Evolutionary conservation across 2,113 vertebrate genomes (phyloP).

Genomic region (Gorsachius goisagi): DNA sequence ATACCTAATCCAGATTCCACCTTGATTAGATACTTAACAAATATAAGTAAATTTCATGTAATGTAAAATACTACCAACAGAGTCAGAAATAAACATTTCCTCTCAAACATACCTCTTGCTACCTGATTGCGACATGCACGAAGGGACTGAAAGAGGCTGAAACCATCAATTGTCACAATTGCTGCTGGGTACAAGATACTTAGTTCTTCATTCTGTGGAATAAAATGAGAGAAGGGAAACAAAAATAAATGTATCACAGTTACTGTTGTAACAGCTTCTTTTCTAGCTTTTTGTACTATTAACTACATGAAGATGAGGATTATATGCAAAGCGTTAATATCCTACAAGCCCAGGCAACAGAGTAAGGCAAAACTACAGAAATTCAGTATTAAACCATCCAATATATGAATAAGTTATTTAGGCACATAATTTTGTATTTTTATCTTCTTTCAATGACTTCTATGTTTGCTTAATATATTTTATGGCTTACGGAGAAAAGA

Average conservation of each 20-base stretch:
- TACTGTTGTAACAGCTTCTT: background rate
- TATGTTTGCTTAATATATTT: background rate
- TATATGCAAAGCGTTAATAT: background rate
- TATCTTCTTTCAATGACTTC: background rate
- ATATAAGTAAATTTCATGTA: background rate
- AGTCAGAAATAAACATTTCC: background rate
- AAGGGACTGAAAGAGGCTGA: slow-evolving; percentile 97
- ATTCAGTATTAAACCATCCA: background rate
- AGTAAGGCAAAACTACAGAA: background rate
- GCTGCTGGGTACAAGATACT: slow-evolving; percentile 94
- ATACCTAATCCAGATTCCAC: background rate
- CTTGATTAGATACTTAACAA: background rate
- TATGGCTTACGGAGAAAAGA: background rate
- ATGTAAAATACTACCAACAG: background rate
- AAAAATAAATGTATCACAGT: background rate
- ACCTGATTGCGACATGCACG: slow-evolving; percentile 98
- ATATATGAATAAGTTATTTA: background rate
- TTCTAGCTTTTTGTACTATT: background rate
- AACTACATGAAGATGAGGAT: background rate
- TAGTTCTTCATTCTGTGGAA: slow-evolving; percentile 89
- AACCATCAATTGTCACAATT: slow-evolving; percentile 96
- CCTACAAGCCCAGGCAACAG: background rate
- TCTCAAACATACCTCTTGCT: slow-evolving; percentile 84
- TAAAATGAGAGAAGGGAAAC: background rate
- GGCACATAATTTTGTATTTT: background rate